These are phyloP conservation scores for Pristionchus pacificus DNA, from an alignment of 1,140 invertebrate species.

Conservation along the genomic window DNA sequence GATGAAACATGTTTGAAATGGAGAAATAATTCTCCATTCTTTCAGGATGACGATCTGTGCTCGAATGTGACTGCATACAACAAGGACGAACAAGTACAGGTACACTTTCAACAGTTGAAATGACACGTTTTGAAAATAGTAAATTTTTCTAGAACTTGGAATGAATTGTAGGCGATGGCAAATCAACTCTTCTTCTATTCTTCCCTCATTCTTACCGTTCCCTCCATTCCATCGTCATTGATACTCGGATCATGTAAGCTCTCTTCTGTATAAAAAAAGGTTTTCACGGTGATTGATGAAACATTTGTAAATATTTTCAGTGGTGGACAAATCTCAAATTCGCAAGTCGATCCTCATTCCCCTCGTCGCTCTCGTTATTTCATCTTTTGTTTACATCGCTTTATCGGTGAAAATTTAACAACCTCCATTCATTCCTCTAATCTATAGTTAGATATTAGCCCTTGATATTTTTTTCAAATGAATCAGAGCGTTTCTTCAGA, in stretches of 20 bases:
- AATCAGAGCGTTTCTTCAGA: not conserved
- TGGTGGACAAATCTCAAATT: not conserved
- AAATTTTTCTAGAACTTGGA: not conserved
- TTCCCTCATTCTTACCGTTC: not conserved
- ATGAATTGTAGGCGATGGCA: not conserved
- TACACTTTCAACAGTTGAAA: no score
- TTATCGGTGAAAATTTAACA: not conserved
- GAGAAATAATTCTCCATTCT: no score
- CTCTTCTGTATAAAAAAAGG: no score
- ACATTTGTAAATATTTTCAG: no score
- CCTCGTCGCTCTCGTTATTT: not conserved
- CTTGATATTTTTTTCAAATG: not conserved
- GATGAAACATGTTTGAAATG: no score
- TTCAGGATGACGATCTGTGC: not conserved
- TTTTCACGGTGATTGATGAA: no score
- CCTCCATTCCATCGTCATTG: not conserved
- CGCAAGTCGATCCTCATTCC: not conserved
- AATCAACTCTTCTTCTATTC: not conserved
- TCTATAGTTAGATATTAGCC: no score
- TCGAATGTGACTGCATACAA: not conserved
- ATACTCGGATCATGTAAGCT: not conserved
- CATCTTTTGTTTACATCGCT: not conserved
- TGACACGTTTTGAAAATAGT: no score
- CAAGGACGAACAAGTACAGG: not conserved
- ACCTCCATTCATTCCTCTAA: not conserved